phyloP scores from a whole-genome alignment of 2,113 vertebrate species.

The Notarius lentiginosus region DNA sequence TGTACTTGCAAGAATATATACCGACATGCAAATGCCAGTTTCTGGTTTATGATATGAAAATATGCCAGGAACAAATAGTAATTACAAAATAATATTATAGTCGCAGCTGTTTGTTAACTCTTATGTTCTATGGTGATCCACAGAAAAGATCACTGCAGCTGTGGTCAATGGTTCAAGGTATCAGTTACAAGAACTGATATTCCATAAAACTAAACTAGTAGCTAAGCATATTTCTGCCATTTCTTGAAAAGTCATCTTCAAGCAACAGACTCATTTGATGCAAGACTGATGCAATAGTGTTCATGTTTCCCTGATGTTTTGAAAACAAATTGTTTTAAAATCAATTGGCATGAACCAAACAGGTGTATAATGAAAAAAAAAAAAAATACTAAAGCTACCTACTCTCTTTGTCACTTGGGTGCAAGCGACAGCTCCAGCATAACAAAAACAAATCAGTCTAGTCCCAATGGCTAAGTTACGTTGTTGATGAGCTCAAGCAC shows the following conservation, averaged over 20 bases:
- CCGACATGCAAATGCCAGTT: not conserved
- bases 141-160: not conserved
- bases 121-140: not conserved
- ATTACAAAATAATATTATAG: not conserved
- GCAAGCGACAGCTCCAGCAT: slow-evolving; percentile 3
- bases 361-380: not conserved
- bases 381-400: not conserved
- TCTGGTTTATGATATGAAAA: not conserved
- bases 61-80: not conserved
- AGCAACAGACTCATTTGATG: not conserved
- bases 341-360: not conserved
- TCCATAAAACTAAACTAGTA: not conserved
- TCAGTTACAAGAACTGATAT: not conserved
- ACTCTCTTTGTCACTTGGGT: not conserved
- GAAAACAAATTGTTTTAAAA: not conserved
- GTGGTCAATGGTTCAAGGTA: not conserved
- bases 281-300: not conserved
- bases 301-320: not conserved
- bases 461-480: slow-evolving; percentile 2
- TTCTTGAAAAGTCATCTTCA: not conserved
- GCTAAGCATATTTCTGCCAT: not conserved
- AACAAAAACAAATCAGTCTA: slow-evolving; percentile 27
- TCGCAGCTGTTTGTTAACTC: not conserved
- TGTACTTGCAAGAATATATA: not conserved
- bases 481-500: slow-evolving; percentile 57